Percentiles rank a stretch among this genome's conserved stretches.
Conservation (phyloP, 2,888 invertebrate species). For the Eustalomyia histrio region DNA sequence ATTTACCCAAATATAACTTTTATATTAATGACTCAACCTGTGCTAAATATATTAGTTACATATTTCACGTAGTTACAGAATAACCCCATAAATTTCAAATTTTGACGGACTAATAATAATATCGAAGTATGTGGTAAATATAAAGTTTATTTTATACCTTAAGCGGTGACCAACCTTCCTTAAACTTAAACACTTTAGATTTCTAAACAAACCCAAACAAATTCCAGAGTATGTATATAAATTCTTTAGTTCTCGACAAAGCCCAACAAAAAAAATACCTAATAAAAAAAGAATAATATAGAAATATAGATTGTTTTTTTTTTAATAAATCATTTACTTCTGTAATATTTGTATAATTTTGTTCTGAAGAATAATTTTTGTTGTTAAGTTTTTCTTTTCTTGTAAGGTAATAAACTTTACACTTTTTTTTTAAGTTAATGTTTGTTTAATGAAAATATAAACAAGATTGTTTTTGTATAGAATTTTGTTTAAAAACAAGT, state of each 20-base stretch:
- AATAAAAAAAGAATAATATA: constrained; percentile 33
- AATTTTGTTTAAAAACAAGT: constrained; percentile 52
- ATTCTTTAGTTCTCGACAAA: background rate
- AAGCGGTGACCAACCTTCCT: too few relatives aligned
- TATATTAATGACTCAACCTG: too few relatives aligned
- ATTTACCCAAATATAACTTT: too few relatives aligned
- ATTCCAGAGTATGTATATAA: background rate
- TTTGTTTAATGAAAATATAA: constrained; percentile 45
- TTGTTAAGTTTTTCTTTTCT: constrained; percentile 22
- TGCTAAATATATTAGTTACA: too few relatives aligned
- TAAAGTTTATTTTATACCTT: too few relatives aligned
- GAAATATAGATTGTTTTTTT: constrained; percentile 39
- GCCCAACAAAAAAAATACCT: constrained; percentile 15
- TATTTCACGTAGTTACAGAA: too few relatives aligned
- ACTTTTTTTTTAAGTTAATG: constrained; percentile 26
- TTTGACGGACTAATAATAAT: too few relatives aligned
- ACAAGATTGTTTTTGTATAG: constrained; percentile 32
- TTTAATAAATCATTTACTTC: constrained; percentile 56
- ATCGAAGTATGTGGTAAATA: too few relatives aligned
- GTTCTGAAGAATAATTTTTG: constrained; percentile 40
- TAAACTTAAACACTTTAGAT: too few relatives aligned
- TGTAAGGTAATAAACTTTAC: constrained; percentile 53
- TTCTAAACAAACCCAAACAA: too few relatives aligned
- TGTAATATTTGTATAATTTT: constrained; percentile 14
- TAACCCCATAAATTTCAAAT: too few relatives aligned